A percentile compares a stretch with the other conserved stretches of the same genome.
These are phyloP conservation scores for Leucoraja erinaceus DNA, from an alignment of 2,113 vertebrate species.

Conservation along the genomic window DNA sequence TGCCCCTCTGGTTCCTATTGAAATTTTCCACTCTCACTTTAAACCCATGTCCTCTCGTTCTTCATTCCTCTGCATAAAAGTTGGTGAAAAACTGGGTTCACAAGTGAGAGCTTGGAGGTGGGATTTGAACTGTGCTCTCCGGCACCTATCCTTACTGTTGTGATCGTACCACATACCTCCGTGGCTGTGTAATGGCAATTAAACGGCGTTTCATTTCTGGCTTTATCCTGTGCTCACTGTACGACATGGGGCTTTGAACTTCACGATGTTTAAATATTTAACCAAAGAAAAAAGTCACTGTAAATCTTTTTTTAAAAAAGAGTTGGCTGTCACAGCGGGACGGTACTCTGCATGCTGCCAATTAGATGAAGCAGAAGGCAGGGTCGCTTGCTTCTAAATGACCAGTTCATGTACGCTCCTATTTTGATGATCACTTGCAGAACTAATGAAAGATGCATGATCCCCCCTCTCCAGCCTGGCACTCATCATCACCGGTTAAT, in stretches of 20 bases:
- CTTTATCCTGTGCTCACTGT: conserved; percentile 19
- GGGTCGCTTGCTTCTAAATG: neutral
- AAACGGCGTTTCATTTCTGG: neutral
- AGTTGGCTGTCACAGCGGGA: neutral
- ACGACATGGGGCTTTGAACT: conserved; percentile 32
- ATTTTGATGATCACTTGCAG: neutral
- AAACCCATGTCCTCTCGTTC: too few species aligned
- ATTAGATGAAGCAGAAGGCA: neutral
- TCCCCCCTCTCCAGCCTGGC: neutral
- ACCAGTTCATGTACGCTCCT: neutral
- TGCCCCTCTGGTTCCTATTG: too few species aligned
- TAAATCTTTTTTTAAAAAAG: neutral
- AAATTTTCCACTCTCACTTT: too few species aligned
- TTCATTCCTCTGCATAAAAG: too few species aligned
- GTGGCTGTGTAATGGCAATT: neutral
- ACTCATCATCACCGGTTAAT: neutral
- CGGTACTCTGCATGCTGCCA: neutral
- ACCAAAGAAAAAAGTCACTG: neutral
- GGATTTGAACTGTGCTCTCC: neutral
- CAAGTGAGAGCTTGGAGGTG: neutral
- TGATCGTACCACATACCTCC: neutral
- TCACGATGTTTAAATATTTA: conserved; percentile 34
- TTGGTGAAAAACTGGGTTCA: too few species aligned
- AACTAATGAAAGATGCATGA: neutral
- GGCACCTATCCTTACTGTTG: neutral